Evolutionary conservation across 2,888 invertebrate species (phyloP).

Genomic region (Tenthredo distinguenda): DNA sequence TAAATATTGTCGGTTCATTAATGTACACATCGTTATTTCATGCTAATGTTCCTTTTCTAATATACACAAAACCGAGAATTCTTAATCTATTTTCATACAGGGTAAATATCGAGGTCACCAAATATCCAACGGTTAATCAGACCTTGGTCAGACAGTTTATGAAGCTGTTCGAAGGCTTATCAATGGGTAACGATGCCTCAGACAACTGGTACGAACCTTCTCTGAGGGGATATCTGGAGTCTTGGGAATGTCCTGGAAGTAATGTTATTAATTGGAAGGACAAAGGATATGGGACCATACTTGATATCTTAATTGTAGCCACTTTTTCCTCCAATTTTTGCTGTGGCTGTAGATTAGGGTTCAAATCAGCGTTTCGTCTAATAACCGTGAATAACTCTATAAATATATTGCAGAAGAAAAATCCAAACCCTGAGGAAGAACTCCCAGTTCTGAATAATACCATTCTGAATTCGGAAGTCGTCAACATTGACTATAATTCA

Average conservation of each 20-base stretch:
- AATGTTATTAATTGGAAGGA: slow-evolving; percentile 68
- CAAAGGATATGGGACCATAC: slow-evolving; percentile 65
- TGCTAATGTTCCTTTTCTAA: not conserved
- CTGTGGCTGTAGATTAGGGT: too few relatives aligned
- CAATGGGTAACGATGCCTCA: slow-evolving; percentile 57
- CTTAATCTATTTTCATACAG: not conserved
- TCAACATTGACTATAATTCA: slow-evolving; percentile 64
- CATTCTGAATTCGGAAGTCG: slow-evolving; percentile 66
- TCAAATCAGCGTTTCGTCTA: not conserved
- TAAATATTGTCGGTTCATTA: not conserved
- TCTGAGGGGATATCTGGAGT: not conserved
- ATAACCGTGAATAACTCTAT: not conserved
- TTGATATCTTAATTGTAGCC: slow-evolving; percentile 71
- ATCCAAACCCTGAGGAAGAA: slow-evolving; percentile 68
- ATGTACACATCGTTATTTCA: not conserved
- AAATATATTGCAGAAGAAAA: slow-evolving; percentile 66
- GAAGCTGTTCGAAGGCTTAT: slow-evolving; percentile 53
- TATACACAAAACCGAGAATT: not conserved
- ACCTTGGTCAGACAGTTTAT: slow-evolving; percentile 35
- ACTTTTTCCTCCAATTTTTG: not conserved
- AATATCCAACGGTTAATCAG: slow-evolving; percentile 4
- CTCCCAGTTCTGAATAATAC: slow-evolving; percentile 69
- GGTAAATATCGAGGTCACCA: not conserved
- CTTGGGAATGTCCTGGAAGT: slow-evolving; percentile 59
- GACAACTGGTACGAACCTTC: slow-evolving; percentile 64